Percentiles rank a stretch among this genome's conserved stretches.
phyloP scores from a whole-genome alignment of 2,888 invertebrate species.

The Platynereis dumerilii region DNA sequence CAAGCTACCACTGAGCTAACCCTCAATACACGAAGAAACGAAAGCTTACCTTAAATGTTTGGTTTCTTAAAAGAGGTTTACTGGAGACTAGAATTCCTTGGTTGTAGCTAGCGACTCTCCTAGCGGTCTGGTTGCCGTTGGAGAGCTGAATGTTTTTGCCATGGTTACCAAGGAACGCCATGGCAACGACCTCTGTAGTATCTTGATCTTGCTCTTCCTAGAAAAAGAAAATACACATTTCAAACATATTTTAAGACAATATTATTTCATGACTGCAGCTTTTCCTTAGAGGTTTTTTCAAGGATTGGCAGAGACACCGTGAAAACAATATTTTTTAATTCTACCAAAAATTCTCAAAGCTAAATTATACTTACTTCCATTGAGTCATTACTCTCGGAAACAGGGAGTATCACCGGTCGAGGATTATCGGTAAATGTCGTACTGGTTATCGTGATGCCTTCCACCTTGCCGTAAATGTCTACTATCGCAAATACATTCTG shows the following conservation, averaged over 20 bases:
- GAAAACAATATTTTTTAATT: no score
- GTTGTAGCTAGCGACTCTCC: slow-evolving; percentile 81
- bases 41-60: slow-evolving; percentile 72
- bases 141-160: slow-evolving; percentile 80
- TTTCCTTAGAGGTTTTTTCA: no score
- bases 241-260: no score
- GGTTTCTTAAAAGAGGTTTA: slow-evolving; percentile 73
- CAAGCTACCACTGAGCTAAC: no score
- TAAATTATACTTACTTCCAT: slow-evolving; percentile 30
- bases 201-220: slow-evolving; percentile 54
- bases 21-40: no score
- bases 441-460: slow-evolving; percentile 76
- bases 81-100: slow-evolving; percentile 77
- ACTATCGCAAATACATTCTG: slow-evolving; percentile 80
- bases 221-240: slow-evolving; percentile 5
- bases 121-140: slow-evolving; percentile 71
- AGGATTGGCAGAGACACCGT: no score
- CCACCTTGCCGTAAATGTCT: slow-evolving; percentile 80
- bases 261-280: no score
- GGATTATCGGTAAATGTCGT: slow-evolving; percentile 37
- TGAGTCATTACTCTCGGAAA: slow-evolving; percentile 40
- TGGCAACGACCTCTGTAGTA: slow-evolving; percentile 42
- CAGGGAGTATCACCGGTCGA: slow-evolving; percentile 40
- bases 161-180: slow-evolving; percentile 74
- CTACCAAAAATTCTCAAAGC: no score